These are phyloP conservation scores for Diglossa cyanea DNA, from an alignment of 2,797 vertebrate species.

Conservation along the genomic window DNA sequence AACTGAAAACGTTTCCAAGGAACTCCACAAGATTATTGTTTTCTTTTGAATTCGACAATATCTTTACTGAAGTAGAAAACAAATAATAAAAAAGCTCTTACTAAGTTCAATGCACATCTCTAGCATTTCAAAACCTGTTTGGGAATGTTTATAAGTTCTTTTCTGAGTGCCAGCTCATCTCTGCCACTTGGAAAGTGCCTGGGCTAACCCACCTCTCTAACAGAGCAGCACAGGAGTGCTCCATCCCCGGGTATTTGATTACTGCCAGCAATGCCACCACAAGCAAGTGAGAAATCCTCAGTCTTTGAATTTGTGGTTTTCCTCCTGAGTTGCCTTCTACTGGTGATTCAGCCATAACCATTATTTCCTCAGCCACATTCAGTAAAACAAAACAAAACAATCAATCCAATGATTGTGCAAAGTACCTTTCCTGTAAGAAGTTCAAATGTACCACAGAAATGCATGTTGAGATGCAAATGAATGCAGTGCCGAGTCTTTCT, in stretches of 20 bases:
- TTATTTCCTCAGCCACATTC: conserved; percentile 3
- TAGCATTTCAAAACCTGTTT: background rate
- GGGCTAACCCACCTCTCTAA: background rate
- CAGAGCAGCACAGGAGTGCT: background rate
- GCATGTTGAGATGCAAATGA: conserved; percentile 30
- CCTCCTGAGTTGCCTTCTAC: background rate
- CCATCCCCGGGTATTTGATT: conserved; percentile 19
- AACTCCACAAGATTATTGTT: background rate
- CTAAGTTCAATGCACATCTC: background rate
- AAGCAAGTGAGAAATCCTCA: background rate
- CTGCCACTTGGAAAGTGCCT: background rate
- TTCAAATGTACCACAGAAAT: background rate
- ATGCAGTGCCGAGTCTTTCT: background rate
- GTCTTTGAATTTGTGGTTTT: background rate
- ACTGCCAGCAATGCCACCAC: conserved; percentile 26
- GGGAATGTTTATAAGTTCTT: background rate
- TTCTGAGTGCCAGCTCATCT: background rate
- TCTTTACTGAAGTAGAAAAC: background rate
- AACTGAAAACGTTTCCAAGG: background rate
- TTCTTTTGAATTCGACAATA: background rate
- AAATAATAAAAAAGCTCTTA: background rate
- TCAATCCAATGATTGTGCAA: background rate
- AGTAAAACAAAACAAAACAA: background rate
- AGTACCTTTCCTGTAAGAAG: conserved; percentile 44
- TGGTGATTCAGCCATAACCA: background rate